Evolutionary conservation across 1,140 invertebrate species (phyloP), one percentile per base, ranked within the genome.

Genomic region (Ceratosolen fusciceps): DNA sequence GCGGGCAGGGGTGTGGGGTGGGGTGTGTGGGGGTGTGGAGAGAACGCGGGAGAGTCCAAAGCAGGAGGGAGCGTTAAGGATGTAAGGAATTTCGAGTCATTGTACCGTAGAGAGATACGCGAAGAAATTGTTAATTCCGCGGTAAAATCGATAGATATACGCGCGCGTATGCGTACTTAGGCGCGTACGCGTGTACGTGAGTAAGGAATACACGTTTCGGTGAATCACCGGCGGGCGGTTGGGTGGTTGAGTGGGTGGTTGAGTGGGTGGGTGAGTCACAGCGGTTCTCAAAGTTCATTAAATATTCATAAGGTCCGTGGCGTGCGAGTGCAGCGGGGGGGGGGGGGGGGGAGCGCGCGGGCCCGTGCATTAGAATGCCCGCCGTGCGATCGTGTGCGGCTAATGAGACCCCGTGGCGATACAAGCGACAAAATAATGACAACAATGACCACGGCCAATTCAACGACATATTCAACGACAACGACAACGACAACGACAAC

Each of bases 171-270:
- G n/a, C n/a, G n/a, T n/a, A n/a, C n/a, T n/a, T n/a, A n/a, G n/a
- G n/a, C n/a, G n/a, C n/a, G n/a, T n/a, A n/a, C n/a, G n/a, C n/a
- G n/a, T n/a, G n/a, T n/a, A n/a, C n/a, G n/a, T n/a, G n/a, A n/a
- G n/a, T 54, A 49, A 54, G 19, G 49, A 31, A 19, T 26, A 72
- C 29, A 24, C 16, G 47, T 54, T 72, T 75, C 49, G 29, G 58
- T 65, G 60, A 65, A 75, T 75, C 73, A 68, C 29, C 74, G 14
- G 62, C n/a, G n/a, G n/a, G n/a, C n/a, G n/a, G n/a, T n/a, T n/a
- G n/a, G n/a, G n/a, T n/a, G n/a, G n/a, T n/a, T n/a, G n/a, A n/a
- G n/a, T n/a, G n/a, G n/a, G n/a, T n/a, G n/a, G n/a, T n/a, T n/a
- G n/a, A n/a, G n/a, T n/a, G n/a, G n/a, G n/a, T 21, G 16, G 21